Evolutionary conservation across 2,888 invertebrate species (phyloP).

Genomic region (Agrotis puta): DNA sequence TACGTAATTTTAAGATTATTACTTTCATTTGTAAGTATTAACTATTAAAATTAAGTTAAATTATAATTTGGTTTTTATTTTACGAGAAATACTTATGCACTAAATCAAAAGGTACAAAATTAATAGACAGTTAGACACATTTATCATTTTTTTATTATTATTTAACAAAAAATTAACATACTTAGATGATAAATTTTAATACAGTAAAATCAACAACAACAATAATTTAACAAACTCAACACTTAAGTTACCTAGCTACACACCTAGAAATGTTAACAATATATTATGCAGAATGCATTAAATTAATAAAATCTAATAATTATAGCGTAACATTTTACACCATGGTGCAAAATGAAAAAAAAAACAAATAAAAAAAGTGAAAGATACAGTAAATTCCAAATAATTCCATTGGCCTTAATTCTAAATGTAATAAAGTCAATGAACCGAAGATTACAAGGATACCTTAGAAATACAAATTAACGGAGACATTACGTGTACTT

Average conservation of each 20-base stretch:
- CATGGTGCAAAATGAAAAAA: neutral
- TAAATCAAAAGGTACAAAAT: neutral
- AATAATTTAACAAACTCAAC: constrained; percentile 33
- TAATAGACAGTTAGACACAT: too few relatives aligned
- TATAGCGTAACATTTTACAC: neutral
- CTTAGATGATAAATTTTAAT: neutral
- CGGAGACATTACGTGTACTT: neutral
- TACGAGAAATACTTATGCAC: neutral
- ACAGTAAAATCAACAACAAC: constrained; percentile 7
- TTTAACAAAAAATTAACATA: neutral
- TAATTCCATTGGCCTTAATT: neutral
- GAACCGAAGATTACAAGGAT: neutral
- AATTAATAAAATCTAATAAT: neutral
- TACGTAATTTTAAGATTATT: constrained; percentile 54
- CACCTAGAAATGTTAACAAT: neutral
- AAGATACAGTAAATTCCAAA: neutral
- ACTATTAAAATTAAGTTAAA: constrained; percentile 54
- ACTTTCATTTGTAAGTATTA: constrained; percentile 48
- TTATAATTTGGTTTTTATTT: constrained; percentile 33
- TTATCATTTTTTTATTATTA: too few relatives aligned
- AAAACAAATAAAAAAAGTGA: neutral
- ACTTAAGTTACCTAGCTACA: constrained; percentile 12
- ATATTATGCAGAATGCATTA: neutral
- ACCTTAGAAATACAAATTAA: neutral
- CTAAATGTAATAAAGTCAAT: neutral